Evolutionary conservation across 2,888 invertebrate species (phyloP).

Genomic region (Parnassius orleans): DNA sequence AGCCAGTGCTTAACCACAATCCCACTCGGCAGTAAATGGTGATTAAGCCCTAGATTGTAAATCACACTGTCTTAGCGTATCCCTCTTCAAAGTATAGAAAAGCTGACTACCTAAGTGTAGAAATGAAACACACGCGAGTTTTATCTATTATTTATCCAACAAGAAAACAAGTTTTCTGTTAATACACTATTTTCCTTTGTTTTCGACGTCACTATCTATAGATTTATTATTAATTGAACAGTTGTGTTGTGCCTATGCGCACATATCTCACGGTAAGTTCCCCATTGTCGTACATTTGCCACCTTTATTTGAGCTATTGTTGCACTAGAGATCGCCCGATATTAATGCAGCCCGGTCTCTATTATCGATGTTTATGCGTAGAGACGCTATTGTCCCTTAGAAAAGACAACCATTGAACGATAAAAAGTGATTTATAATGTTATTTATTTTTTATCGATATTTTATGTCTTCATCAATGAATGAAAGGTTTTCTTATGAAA

Average conservation of each 20-base stretch:
- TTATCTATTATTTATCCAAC: too few relatives aligned
- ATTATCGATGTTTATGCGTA: conserved; percentile 27
- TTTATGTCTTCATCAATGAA: conserved; percentile 9
- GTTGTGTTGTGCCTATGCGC: conserved; percentile 21
- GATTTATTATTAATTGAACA: conserved; percentile 49
- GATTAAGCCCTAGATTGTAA: too few relatives aligned
- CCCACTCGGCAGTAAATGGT: too few relatives aligned
- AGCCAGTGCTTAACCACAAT: too few relatives aligned
- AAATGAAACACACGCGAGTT: too few relatives aligned
- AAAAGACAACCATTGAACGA: conserved; percentile 20
- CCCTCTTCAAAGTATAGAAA: too few relatives aligned
- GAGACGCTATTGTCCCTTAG: conserved; percentile 28
- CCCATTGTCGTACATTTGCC: conserved; percentile 52
- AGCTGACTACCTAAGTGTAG: too few relatives aligned
- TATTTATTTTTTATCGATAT: conserved; percentile 13
- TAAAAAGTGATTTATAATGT: conserved; percentile 20
- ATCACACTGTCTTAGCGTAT: too few relatives aligned
- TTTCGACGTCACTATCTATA: conserved; percentile 57
- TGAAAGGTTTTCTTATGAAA: conserved; percentile 6
- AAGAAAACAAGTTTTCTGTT: too few relatives aligned
- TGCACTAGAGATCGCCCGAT: conserved; percentile 31
- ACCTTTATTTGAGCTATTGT: conserved; percentile 56
- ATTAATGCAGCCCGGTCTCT: conserved; percentile 23
- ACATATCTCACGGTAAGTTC: conserved; percentile 26
- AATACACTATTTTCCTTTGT: background rate